phyloP scores from a whole-genome alignment of 2,888 invertebrate species.

The Ophonus ardosiacus region DNA sequence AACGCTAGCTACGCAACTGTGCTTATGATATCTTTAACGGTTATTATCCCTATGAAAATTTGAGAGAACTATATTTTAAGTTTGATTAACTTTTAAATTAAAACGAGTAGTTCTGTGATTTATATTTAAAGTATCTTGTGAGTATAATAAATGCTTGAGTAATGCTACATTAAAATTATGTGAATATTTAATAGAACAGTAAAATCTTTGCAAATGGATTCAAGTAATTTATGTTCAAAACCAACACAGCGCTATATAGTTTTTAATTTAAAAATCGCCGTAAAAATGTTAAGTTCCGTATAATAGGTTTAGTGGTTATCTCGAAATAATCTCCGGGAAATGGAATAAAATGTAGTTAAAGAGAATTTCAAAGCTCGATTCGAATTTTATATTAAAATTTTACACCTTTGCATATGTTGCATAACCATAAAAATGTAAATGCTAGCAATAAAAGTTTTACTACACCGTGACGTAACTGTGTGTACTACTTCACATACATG shows the following conservation, averaged over 20 bases:
- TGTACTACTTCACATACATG: not conserved
- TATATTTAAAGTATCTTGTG: no score
- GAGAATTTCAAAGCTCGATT: not conserved
- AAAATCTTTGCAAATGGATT: not conserved
- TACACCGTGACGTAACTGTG: not conserved
- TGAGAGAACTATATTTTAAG: no score
- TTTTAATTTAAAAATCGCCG: not conserved
- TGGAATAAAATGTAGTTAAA: slow-evolving; percentile 23
- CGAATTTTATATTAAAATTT: slow-evolving; percentile 43
- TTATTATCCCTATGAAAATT: no score
- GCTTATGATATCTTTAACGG: no score
- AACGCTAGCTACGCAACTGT: no score
- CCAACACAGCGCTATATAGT: not conserved
- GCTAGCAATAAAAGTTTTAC: slow-evolving; percentile 20
- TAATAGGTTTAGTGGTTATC: not conserved
- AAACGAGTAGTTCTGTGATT: no score
- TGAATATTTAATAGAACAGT: not conserved
- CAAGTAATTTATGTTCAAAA: not conserved
- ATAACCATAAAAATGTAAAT: slow-evolving; percentile 42
- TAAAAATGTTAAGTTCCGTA: not conserved
- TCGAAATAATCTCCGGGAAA: not conserved
- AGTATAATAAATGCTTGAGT: not conserved
- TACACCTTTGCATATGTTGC: slow-evolving; percentile 40
- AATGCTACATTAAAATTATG: not conserved
- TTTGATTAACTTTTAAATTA: no score